Conservation (phyloP, 2,888 invertebrate genomes). For the Cephalotes varians region DNA sequence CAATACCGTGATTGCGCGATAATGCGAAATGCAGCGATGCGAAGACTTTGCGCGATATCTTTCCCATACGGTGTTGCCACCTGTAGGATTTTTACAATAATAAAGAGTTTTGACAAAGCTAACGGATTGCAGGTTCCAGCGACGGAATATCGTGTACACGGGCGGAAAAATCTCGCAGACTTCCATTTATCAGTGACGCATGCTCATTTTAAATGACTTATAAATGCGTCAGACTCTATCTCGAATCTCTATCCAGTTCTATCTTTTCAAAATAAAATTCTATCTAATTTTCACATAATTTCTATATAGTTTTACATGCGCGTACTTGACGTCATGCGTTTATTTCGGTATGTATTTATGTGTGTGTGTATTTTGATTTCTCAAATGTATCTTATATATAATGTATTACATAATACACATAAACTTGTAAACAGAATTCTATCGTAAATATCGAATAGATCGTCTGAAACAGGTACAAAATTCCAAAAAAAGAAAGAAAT, state of each 20-base stretch:
- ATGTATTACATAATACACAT: background rate
- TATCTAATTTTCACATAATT: background rate
- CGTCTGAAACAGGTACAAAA: background rate
- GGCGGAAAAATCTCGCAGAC: background rate
- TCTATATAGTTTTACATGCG: background rate
- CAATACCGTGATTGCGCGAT: constrained; percentile 44
- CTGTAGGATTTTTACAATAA: constrained; percentile 46
- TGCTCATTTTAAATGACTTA: background rate
- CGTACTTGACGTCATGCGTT: background rate
- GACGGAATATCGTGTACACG: background rate
- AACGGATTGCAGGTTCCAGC: background rate
- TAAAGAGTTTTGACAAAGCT: constrained; percentile 14
- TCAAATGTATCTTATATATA: background rate
- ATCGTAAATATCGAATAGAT: background rate
- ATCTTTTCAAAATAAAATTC: background rate
- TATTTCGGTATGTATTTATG: background rate
- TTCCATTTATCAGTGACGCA: background rate
- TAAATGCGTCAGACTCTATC: background rate
- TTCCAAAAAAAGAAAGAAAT: background rate
- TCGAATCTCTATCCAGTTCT: too few relatives aligned
- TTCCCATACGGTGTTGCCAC: constrained; percentile 27
- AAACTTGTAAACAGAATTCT: background rate
- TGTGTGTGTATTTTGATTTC: background rate
- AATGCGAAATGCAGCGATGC: constrained; percentile 33
- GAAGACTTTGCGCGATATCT: constrained; percentile 16